Conservation (phyloP, 2,797 vertebrate species). For the Poliocrania exsul region DNA sequence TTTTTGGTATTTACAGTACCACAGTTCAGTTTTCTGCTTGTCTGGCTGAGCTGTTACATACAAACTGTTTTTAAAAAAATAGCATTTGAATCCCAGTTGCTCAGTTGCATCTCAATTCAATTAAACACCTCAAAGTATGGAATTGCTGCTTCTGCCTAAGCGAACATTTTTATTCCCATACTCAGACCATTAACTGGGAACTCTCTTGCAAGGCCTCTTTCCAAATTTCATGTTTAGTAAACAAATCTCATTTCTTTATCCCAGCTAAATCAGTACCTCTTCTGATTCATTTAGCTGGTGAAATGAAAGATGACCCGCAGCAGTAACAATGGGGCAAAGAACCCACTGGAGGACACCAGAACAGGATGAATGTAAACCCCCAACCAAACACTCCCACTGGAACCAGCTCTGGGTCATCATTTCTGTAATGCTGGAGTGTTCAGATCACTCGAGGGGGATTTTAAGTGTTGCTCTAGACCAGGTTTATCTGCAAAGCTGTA, state of each 20-base stretch:
- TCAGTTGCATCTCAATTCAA: not conserved
- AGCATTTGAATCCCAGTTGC: not conserved
- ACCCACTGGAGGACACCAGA: not conserved
- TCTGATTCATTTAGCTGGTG: not conserved
- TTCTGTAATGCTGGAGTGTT: not conserved
- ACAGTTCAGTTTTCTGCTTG: not conserved
- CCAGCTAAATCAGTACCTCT: not conserved
- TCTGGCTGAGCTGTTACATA: not conserved
- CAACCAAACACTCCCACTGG: not conserved
- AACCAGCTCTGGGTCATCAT: not conserved
- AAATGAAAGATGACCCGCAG: not conserved
- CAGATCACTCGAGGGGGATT: not conserved
- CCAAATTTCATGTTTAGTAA: not conserved
- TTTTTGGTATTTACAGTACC: not conserved
- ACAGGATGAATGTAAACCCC: not conserved
- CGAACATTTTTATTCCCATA: not conserved
- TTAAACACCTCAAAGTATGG: not conserved
- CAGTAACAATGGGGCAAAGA: not conserved
- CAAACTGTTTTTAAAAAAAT: not conserved
- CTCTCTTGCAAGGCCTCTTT: not conserved
- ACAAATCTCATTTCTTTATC: not conserved
- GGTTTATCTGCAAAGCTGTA: conserved; percentile 64
- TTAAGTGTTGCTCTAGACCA: not conserved
- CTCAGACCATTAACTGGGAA: not conserved
- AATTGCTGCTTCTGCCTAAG: not conserved